These are phyloP conservation scores for Dasysyrphus tricinctus DNA, from an alignment of 2,888 invertebrate species.

Conservation along the genomic window DNA sequence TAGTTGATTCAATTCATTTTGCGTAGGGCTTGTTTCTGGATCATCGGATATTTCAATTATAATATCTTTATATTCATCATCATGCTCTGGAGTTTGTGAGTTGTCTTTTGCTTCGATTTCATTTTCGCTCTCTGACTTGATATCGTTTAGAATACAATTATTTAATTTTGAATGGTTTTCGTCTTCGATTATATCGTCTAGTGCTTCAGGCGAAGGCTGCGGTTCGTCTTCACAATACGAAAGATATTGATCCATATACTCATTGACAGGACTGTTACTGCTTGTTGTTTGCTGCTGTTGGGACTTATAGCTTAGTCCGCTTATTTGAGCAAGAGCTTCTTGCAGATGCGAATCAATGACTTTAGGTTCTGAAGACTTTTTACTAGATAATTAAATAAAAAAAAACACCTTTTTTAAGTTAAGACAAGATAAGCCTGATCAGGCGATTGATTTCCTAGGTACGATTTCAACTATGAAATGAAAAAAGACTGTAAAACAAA, in stretches of 20 bases:
- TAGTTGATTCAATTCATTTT: conserved; percentile 22
- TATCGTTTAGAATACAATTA: conserved; percentile 76
- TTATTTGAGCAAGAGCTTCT: conserved; percentile 81
- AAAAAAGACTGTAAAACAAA: too few relatives aligned
- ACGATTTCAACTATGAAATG: too few relatives aligned
- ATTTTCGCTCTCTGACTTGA: conserved; percentile 81
- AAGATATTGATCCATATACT: conserved; percentile 79
- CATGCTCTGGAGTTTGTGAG: conserved; percentile 71
- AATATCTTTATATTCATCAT: conserved; percentile 78
- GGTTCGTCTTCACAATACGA: conserved; percentile 81
- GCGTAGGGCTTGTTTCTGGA: neutral
- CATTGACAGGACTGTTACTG: conserved; percentile 42
- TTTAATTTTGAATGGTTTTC: conserved; percentile 49
- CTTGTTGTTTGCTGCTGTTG: conserved; percentile 6
- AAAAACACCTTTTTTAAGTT: neutral
- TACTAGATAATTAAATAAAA: conserved; percentile 72
- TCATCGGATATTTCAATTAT: conserved; percentile 74
- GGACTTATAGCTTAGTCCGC: conserved; percentile 54
- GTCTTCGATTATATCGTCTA: conserved; percentile 81
- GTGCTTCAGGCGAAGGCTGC: conserved; percentile 76
- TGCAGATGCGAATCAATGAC: conserved; percentile 81
- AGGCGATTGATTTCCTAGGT: too few relatives aligned
- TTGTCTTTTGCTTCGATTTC: conserved; percentile 78
- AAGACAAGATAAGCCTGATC: too few relatives aligned
- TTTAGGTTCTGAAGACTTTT: conserved; percentile 80